phyloP scores from a whole-genome alignment of 2,113 vertebrate genomes.

The Helogale parvula region DNA sequence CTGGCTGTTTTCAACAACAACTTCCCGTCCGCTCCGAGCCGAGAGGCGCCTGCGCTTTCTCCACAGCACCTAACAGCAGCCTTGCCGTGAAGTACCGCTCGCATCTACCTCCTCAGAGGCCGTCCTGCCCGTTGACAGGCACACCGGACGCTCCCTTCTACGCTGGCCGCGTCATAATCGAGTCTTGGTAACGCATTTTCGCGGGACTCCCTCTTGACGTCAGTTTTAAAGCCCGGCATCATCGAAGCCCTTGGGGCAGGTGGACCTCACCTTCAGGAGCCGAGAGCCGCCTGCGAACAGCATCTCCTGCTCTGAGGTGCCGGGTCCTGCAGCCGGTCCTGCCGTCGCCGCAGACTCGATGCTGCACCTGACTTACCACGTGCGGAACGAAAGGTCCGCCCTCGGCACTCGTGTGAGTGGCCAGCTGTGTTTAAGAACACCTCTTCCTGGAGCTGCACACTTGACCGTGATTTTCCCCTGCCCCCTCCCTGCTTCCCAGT shows the following conservation, averaged over 20 bases:
- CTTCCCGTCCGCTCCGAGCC: rapidly evolving
- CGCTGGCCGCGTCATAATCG: neutral
- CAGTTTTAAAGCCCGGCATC: neutral
- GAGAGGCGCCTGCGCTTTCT: rapidly evolving
- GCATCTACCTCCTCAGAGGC: neutral
- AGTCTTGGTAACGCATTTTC: rapidly evolving
- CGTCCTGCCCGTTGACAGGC: neutral
- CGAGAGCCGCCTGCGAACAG: rapidly evolving
- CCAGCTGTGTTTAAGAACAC: neutral
- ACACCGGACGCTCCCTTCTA: neutral
- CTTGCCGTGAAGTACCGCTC: neutral
- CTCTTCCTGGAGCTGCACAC: neutral
- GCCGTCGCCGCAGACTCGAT: rapidly evolving
- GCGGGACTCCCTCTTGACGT: no score
- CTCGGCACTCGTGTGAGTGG: no score
- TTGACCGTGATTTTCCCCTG: neutral
- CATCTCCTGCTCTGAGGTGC: neutral
- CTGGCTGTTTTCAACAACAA: rapidly evolving
- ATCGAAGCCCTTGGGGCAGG: rapidly evolving
- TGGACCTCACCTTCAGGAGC: rapidly evolving
- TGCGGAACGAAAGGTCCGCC: neutral
- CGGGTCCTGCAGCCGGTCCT: rapidly evolving
- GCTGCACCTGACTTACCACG: rapidly evolving
- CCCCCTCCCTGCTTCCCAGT: neutral
- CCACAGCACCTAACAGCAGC: neutral